Evolutionary conservation across 2,113 vertebrate species (phyloP).

Genomic region (Psephotus haematonotus): DNA sequence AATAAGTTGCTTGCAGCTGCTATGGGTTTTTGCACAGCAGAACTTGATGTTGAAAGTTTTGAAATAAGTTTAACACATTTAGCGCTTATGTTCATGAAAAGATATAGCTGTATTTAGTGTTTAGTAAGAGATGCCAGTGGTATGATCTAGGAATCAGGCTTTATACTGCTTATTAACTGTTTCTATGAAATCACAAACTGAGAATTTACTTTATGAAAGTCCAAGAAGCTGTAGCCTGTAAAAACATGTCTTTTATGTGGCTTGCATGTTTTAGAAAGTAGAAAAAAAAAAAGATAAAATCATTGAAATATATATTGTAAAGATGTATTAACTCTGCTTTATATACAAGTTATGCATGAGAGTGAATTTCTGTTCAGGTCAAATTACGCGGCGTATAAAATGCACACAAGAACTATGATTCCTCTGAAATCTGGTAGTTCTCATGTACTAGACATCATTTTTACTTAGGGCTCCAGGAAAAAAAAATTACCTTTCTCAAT

Average conservation of each 20-base stretch:
- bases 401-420: not conserved
- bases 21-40: not conserved
- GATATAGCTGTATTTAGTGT: not conserved
- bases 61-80: not conserved
- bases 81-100: not conserved
- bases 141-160: not conserved
- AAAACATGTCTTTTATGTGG: not conserved
- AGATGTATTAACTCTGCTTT: not conserved
- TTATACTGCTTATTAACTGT: not conserved
- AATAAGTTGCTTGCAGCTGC: not conserved
- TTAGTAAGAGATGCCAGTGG: not conserved
- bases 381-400: not conserved
- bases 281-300: not conserved
- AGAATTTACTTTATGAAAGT: not conserved
- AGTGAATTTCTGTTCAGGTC: not conserved
- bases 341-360: not conserved
- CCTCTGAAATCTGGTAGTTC: not conserved
- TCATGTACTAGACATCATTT: not conserved
- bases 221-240: not conserved
- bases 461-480: not conserved
- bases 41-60: slow-evolving; percentile 8
- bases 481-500: not conserved
- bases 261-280: not conserved
- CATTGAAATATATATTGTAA: not conserved
- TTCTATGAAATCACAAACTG: not conserved